phyloP scores from a whole-genome alignment of 2,888 invertebrate species.

The Venusia cambrica region DNA sequence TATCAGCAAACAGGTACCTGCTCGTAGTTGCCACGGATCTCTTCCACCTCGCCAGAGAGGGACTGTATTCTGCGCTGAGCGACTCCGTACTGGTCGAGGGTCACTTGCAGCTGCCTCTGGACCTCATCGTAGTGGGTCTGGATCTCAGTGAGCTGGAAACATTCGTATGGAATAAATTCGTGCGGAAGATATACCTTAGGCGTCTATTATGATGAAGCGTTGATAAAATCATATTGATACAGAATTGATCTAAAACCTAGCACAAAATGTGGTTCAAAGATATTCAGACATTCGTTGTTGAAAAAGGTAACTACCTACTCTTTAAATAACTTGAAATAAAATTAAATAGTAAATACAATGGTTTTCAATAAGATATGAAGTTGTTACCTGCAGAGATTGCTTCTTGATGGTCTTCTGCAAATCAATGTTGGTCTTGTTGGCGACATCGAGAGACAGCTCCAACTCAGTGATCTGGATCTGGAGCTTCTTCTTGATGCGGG shows the following conservation, averaged over 20 bases:
- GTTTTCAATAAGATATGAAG: too few species aligned
- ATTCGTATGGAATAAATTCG: too few species aligned
- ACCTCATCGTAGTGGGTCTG: constrained; percentile 98
- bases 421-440: constrained; percentile 98
- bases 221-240: too few species aligned
- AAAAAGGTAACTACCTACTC: too few species aligned
- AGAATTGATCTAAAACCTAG: too few species aligned
- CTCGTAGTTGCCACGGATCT: constrained; percentile 95
- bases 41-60: constrained; percentile 97
- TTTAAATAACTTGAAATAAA: too few species aligned
- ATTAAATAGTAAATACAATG: too few species aligned
- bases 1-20: constrained; percentile 47
- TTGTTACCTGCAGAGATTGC: constrained; percentile 91
- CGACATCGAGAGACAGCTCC: constrained; percentile 97
- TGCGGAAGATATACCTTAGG: too few species aligned
- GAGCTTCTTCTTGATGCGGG: constrained; percentile 99
- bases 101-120: constrained; percentile 97
- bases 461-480: constrained; percentile 98
- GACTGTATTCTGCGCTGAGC: constrained; percentile 95
- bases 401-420: constrained; percentile 99
- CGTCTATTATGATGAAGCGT: too few species aligned
- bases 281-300: too few species aligned
- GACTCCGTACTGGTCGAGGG: constrained; percentile 95
- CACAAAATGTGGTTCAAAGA: background rate
- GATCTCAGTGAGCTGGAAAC: constrained; percentile 87